phyloP scores from a whole-genome alignment of 2,888 invertebrate genomes.

The Thereva unica region DNA sequence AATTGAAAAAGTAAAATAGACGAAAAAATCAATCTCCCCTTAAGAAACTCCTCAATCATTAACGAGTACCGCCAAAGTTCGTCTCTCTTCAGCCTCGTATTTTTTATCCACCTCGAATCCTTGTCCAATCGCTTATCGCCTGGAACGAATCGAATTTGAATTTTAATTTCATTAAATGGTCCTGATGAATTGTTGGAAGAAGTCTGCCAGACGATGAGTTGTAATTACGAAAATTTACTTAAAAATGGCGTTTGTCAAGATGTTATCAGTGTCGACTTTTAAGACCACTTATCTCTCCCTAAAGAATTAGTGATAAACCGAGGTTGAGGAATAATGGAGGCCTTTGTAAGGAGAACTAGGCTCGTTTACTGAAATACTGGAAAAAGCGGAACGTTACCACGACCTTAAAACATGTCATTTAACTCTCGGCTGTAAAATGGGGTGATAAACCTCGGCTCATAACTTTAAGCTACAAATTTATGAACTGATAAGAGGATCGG shows the following conservation, averaged over 20 bases:
- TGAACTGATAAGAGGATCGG: conserved; percentile 7
- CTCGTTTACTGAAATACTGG: background rate
- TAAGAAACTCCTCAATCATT: conserved; percentile 10
- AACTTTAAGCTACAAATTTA: background rate
- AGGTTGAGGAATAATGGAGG: conserved; percentile 1
- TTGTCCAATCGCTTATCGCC: background rate
- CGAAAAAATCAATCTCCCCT: background rate
- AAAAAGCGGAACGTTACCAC: background rate
- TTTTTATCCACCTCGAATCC: background rate
- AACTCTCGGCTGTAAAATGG: conserved; percentile 10
- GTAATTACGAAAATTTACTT: background rate
- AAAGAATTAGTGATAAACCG: background rate
- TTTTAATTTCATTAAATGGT: conserved; percentile 8
- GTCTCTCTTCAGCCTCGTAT: background rate
- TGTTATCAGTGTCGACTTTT: background rate
- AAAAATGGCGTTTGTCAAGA: conserved; percentile 6
- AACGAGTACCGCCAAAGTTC: conserved; percentile 3
- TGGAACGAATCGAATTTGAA: conserved; percentile 2
- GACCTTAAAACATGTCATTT: conserved; percentile 17
- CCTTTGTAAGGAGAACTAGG: conserved; percentile 1
- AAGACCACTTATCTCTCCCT: too few species aligned
- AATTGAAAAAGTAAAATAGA: background rate
- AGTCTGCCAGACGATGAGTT: background rate
- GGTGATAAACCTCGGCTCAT: background rate
- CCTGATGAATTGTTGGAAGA: conserved; percentile 4